These are phyloP conservation scores for Molorchus minor DNA, from an alignment of 2,888 invertebrate genomes.

Conservation along the genomic window DNA sequence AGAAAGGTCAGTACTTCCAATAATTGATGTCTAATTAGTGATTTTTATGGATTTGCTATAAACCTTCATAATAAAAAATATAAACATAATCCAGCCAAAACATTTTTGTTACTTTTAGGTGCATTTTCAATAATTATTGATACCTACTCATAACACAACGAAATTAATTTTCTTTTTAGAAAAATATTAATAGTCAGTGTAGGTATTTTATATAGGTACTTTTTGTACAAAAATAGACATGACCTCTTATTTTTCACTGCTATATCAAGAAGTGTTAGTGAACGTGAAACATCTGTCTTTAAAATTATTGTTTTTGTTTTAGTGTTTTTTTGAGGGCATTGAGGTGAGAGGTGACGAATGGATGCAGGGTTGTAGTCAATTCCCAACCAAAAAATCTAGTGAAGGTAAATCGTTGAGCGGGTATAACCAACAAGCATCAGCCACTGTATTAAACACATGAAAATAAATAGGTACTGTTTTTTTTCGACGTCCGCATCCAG, in stretches of 20 bases:
- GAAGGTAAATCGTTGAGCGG: conserved; percentile 65
- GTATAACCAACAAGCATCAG: conserved; percentile 65
- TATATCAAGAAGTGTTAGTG: conserved; percentile 10
- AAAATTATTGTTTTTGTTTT: conserved; percentile 10
- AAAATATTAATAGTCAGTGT: too few species aligned
- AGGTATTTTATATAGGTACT: too few species aligned
- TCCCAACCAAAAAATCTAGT: conserved; percentile 63
- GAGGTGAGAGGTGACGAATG: conserved; percentile 12
- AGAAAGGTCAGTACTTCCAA: too few species aligned
- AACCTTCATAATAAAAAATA: too few species aligned
- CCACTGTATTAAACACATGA: conserved; percentile 65
- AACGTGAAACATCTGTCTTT: conserved; percentile 18
- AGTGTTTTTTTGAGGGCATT: neutral
- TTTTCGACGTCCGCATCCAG: conserved; percentile 54
- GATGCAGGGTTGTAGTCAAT: conserved; percentile 59
- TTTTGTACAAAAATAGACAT: conserved; percentile 18
- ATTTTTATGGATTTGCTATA: too few species aligned
- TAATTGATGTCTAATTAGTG: too few species aligned
- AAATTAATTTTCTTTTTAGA: too few species aligned
- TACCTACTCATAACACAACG: too few species aligned
- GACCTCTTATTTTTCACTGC: conserved; percentile 12
- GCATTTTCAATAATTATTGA: too few species aligned
- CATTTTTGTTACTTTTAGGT: too few species aligned
- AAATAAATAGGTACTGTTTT: conserved; percentile 65
- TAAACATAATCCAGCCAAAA: too few species aligned